Conservation (phyloP, 2,888 invertebrate genomes). For the Drosophila robusta region DNA sequence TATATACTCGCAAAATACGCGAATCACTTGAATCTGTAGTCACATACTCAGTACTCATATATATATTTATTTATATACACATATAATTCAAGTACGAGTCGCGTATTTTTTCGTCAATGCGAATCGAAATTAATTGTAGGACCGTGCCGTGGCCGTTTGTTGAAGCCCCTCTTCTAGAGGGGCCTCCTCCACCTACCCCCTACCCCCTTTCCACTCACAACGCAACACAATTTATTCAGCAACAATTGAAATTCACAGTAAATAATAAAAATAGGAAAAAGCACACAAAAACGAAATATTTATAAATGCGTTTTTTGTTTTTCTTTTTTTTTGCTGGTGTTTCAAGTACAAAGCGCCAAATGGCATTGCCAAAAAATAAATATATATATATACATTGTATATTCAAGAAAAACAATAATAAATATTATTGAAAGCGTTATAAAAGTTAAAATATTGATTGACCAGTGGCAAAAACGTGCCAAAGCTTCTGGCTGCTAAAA, state of each 20-base stretch:
- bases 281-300: slow-evolving; percentile 18
- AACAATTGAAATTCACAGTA: slow-evolving; percentile 56
- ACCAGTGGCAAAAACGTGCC: slow-evolving; percentile 5
- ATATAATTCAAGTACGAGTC: slow-evolving; percentile 63
- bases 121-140: slow-evolving; percentile 72
- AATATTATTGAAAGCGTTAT: slow-evolving; percentile 30
- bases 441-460: slow-evolving; percentile 25
- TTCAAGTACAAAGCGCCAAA: slow-evolving; percentile 52
- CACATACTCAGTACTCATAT: slow-evolving; percentile 6
- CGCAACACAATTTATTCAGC: slow-evolving; percentile 39
- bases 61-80: slow-evolving; percentile 3
- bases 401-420: slow-evolving; percentile 18
- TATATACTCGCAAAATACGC: slow-evolving; percentile 23
- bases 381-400: background rate
- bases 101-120: slow-evolving; percentile 69
- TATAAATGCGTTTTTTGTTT: slow-evolving; percentile 9
- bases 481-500: background rate
- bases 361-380: slow-evolving; percentile 48
- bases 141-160: slow-evolving; percentile 39
- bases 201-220: background rate
- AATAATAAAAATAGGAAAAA: slow-evolving; percentile 44
- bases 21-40: slow-evolving; percentile 33
- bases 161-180: background rate
- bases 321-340: slow-evolving; percentile 22
- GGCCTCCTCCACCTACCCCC: background rate